phyloP scores from a whole-genome alignment of 1,140 invertebrate genomes.

The Ceratitis capitata region DNA sequence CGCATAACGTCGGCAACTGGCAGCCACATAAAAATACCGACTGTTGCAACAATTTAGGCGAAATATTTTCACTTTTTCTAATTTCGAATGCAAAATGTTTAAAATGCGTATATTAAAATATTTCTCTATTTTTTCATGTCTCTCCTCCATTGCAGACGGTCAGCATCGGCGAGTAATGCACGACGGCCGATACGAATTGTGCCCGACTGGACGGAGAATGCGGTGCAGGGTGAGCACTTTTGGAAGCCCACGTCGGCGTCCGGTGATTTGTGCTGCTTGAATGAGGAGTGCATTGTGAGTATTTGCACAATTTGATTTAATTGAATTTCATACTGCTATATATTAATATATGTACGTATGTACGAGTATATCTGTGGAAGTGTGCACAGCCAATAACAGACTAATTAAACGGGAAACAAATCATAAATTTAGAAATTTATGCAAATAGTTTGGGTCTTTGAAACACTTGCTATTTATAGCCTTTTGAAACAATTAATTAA shows the following conservation, averaged over 20 bases:
- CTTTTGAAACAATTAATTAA: background rate
- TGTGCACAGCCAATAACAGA: too few species aligned
- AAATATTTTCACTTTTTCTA: background rate
- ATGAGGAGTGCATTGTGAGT: conserved; percentile 90
- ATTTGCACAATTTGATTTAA: too few species aligned
- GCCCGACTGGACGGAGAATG: conserved; percentile 82
- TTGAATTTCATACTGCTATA: too few species aligned
- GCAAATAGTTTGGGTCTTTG: too few species aligned
- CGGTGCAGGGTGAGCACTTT: conserved; percentile 85
- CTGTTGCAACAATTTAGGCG: background rate
- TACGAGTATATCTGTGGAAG: too few species aligned
- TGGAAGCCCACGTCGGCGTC: conserved; percentile 88
- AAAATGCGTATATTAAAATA: background rate
- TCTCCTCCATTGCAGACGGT: conserved; percentile 67
- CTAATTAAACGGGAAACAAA: too few species aligned
- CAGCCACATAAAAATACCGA: background rate
- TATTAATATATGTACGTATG: too few species aligned
- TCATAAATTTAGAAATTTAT: too few species aligned
- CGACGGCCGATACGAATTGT: conserved; percentile 76
- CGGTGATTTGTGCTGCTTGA: conserved; percentile 92
- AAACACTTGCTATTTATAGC: background rate
- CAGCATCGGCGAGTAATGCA: conserved; percentile 62
- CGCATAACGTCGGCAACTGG: too few species aligned
- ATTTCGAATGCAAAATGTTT: background rate
- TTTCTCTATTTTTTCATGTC: conserved; percentile 1